Evolutionary conservation across 2,113 vertebrate species (phyloP).

Genomic region (Bos indicus): DNA sequence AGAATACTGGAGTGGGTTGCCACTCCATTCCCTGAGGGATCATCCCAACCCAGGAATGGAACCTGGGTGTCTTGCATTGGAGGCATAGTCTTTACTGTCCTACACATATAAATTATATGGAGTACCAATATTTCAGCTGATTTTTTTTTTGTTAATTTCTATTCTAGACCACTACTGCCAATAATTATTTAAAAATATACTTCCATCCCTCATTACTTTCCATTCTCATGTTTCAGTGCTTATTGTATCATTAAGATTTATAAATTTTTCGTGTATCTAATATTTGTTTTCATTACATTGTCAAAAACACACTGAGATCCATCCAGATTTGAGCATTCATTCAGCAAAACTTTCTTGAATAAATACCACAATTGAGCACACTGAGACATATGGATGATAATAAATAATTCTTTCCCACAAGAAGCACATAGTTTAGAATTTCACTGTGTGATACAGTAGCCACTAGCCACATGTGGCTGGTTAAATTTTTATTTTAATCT

Average conservation of each 20-base stretch:
- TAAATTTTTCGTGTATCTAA: neutral
- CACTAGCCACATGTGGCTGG: neutral
- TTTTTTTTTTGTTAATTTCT: neutral
- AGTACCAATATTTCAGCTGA: neutral
- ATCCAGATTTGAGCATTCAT: neutral
- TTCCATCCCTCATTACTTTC: neutral
- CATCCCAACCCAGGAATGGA: neutral
- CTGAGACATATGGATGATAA: neutral
- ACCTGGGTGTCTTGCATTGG: neutral
- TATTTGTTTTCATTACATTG: neutral
- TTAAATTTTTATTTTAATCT: neutral
- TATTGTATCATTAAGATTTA: neutral
- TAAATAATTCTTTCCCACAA: neutral
- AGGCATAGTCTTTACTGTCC: neutral
- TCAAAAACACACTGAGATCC: neutral
- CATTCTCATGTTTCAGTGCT: neutral
- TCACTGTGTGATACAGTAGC: neutral
- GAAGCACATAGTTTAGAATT: neutral
- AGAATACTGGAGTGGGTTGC: neutral
- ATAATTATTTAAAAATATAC: neutral
- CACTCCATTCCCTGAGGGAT: neutral
- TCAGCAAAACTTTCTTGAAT: neutral
- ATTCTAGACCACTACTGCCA: neutral
- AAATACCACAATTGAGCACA: neutral
- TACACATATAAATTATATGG: neutral